Evolutionary conservation across 2,113 vertebrate genomes (phyloP).

Genomic region (Bagarius yarrelli): DNA sequence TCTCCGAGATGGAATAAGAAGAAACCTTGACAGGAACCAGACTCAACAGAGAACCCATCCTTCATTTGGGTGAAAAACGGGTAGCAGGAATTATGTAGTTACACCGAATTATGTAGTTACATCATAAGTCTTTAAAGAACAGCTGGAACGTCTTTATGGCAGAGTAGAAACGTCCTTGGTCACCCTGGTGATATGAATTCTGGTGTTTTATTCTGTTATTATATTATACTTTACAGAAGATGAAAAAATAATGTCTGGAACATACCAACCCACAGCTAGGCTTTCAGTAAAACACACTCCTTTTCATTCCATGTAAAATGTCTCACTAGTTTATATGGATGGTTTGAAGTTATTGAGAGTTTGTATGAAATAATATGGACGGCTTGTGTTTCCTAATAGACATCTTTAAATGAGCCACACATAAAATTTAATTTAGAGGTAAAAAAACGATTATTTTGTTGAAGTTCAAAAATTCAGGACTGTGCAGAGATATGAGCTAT

Average conservation of each 20-base stretch:
- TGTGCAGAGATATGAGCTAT: not conserved
- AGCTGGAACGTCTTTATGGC: too few relatives aligned
- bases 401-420: not conserved
- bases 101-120: too few relatives aligned
- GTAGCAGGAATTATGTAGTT: too few relatives aligned
- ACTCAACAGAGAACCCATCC: too few relatives aligned
- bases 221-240: too few relatives aligned
- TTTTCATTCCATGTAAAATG: not conserved
- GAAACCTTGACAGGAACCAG: too few relatives aligned
- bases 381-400: not conserved
- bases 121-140: too few relatives aligned
- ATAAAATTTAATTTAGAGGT: not conserved
- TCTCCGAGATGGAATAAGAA: too few relatives aligned
- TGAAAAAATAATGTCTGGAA: not conserved
- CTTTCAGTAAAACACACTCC: not conserved
- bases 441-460: not conserved
- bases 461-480: not conserved
- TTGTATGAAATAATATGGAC: constrained; percentile 2
- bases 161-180: too few relatives aligned
- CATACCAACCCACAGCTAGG: not conserved
- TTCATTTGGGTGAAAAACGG: too few relatives aligned
- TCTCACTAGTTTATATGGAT: not conserved
- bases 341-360: not conserved
- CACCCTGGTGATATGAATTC: too few relatives aligned
- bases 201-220: too few relatives aligned